Percentiles rank a stretch among this genome's conserved stretches.
Evolutionary conservation across 2,797 vertebrate genomes (phyloP).

Genomic region (Sphenopsis melanotis): DNA sequence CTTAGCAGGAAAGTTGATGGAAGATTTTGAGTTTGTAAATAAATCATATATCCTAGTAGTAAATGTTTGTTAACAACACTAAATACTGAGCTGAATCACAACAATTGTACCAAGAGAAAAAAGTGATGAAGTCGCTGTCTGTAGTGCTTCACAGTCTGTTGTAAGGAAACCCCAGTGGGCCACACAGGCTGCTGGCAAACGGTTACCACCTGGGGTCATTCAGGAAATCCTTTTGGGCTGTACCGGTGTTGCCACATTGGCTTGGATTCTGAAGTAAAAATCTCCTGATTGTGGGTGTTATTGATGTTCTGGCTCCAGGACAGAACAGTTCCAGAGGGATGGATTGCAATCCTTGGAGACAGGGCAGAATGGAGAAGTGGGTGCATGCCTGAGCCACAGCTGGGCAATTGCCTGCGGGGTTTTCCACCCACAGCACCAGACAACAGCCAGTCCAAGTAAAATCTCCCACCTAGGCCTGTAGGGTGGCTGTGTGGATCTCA

Average conservation of each 20-base stretch:
- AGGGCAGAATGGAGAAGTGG: accelerated
- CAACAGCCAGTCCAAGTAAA: neutral
- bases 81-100: neutral
- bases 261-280: neutral
- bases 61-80: neutral
- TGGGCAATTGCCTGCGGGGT: accelerated
- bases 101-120: neutral
- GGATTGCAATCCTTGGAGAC: accelerated
- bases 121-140: accelerated
- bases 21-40: neutral
- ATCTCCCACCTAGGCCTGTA: neutral
- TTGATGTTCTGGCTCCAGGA: accelerated
- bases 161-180: neutral
- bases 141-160: neutral
- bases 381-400: neutral
- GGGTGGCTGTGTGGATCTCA: neutral
- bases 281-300: accelerated
- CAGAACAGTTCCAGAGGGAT: accelerated
- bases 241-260: accelerated
- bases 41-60: neutral
- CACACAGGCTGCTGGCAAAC: neutral
- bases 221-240: neutral
- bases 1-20: neutral
- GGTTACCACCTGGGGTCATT: neutral
- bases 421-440: neutral